Percentiles rank a stretch among this genome's conserved stretches.
These are phyloP conservation scores for Zaprionus obscuricornis DNA, from an alignment of 2,888 invertebrate species.

Conservation along the genomic window DNA sequence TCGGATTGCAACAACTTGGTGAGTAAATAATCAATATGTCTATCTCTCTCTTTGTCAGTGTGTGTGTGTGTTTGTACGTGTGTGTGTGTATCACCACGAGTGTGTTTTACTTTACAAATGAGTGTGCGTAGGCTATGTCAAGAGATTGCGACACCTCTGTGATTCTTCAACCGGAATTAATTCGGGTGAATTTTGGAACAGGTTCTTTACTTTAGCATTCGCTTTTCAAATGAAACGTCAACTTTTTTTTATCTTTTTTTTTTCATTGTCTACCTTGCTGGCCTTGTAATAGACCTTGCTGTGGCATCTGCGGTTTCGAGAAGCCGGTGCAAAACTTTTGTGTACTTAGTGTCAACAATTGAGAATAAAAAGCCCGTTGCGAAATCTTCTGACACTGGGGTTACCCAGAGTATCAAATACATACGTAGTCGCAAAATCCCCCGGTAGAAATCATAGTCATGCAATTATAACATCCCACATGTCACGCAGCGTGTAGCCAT, in stretches of 20 bases:
- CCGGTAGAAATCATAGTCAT: too few relatives aligned
- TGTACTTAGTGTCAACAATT: conserved; percentile 20
- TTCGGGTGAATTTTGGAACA: conserved; percentile 52
- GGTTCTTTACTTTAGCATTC: conserved; percentile 53
- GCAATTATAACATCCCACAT: too few relatives aligned
- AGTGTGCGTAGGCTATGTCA: conserved; percentile 4
- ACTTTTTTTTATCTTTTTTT: neutral
- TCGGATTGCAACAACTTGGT: conserved; percentile 85
- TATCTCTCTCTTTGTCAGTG: neutral
- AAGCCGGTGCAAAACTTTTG: conserved; percentile 17
- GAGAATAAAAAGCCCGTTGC: conserved; percentile 24
- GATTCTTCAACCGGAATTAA: conserved; percentile 62
- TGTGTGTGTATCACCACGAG: neutral
- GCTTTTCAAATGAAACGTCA: conserved; percentile 9
- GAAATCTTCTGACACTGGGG: conserved; percentile 29
- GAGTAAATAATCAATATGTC: conserved; percentile 50
- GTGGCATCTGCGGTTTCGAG: conserved; percentile 26
- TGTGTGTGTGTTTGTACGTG: neutral
- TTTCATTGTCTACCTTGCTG: conserved; percentile 37
- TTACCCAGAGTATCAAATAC: too few relatives aligned
- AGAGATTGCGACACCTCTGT: conserved; percentile 20
- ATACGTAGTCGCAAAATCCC: too few relatives aligned
- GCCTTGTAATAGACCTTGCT: conserved; percentile 62
- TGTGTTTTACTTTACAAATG: too few relatives aligned
- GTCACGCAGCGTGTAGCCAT: too few relatives aligned